A percentile compares a stretch with the other conserved stretches of the same genome.
These are phyloP conservation scores for Sparidentex hasta DNA, from an alignment of 2,797 vertebrate species.

Conservation along the genomic window DNA sequence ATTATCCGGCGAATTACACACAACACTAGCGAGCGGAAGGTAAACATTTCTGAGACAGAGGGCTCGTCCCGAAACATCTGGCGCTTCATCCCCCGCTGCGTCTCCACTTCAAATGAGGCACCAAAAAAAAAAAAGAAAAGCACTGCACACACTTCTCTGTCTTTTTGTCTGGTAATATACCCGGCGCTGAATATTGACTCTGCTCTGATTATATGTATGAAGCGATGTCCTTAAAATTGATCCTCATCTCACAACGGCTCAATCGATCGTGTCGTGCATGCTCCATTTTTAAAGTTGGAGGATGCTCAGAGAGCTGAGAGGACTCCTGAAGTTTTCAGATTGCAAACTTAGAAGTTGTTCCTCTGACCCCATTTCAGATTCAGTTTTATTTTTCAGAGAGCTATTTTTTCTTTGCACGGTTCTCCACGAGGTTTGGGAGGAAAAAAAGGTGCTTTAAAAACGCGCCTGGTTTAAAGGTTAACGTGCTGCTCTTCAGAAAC, in stretches of 20 bases:
- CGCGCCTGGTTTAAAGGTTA: conserved; percentile 12
- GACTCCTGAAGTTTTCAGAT: conserved; percentile 12
- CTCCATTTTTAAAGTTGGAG: background rate
- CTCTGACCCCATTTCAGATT: conserved; percentile 31
- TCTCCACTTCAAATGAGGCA: conserved; percentile 2
- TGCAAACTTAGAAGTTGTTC: background rate
- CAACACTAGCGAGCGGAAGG: conserved; percentile 40
- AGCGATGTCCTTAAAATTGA: conserved; percentile 14
- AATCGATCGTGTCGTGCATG: background rate
- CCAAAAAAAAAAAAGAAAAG: background rate
- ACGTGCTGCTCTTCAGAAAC: background rate
- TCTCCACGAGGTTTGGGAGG: conserved; percentile 20
- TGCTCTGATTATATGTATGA: conserved; percentile 15
- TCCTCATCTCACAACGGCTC: conserved; percentile 7
- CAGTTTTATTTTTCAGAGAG: conserved; percentile 23
- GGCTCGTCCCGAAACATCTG: conserved; percentile 58
- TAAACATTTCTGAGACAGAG: conserved; percentile 51
- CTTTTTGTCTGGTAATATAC: conserved; percentile 17
- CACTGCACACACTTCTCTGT: conserved; percentile 1
- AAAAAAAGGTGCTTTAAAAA: conserved; percentile 39
- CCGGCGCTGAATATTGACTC: background rate
- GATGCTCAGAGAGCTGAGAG: background rate
- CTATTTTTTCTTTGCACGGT: background rate
- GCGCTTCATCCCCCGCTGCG: conserved; percentile 30
- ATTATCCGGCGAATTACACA: conserved; percentile 43